Evolutionary conservation across 2,888 invertebrate species (phyloP), one percentile per base, ranked within the genome.

Genomic region (Aromia moschata): DNA sequence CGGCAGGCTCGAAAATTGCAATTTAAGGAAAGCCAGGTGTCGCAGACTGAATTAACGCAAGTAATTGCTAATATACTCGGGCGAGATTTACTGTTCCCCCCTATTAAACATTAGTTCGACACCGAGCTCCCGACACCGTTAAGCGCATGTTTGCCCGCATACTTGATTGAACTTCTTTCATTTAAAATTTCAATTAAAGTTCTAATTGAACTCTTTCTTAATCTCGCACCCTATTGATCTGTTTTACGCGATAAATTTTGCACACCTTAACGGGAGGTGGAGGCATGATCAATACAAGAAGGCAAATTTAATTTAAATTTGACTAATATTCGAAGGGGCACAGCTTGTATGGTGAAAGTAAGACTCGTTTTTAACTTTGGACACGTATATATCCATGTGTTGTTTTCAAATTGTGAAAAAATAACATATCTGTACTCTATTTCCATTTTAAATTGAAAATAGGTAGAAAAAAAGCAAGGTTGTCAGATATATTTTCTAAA

Each of bases 21-120:
- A 76, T 75, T 74, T 74, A 70, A 73, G 71, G 70, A 73, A 71
- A 70, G 71, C 73, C 78, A 79, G 79, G 78, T 78, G 79, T 76
- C 77, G 75, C 76, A 75, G 74, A 77, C 71, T 70, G 76, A 78
- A 80, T 80, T 79, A 79, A 77, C 79, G 78, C 76, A 75, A 76
- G 77, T 79, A 79, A 79, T 80, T 79, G 78, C 79, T 77, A 78
- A 79, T 79, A 79, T 78, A 78, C 76, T 77, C 75, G 74, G 73
- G 65, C 71, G 71, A 76, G 78, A 79, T 79, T 79, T 78, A 79
- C 75, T 72, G 76, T 74, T 71, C 68, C 70, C 69, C 72, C n/a
- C 76, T 75, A 75, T 75, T 76, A 77, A 74, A 76, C 77, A 77
- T 77, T 76, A 75, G 74, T 76, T 75, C 77, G 77, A 77, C 74